Evolutionary conservation across 2,797 vertebrate genomes (phyloP).

Genomic region (Lemur catta): DNA sequence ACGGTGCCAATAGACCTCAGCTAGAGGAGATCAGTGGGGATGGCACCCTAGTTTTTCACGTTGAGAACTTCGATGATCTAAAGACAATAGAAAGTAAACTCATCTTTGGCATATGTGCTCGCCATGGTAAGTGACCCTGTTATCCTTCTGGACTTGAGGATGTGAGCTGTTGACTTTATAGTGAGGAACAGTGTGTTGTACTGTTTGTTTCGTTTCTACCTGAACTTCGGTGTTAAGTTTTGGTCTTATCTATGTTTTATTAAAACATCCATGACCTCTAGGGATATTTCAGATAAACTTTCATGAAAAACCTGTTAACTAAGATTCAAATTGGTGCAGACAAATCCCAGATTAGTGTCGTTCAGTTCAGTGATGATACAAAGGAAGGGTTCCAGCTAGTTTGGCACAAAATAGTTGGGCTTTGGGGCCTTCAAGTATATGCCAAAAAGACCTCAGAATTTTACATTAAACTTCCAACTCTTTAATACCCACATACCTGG

Average conservation of each 20-base stretch:
- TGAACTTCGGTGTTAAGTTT: not conserved
- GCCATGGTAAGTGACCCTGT: slow-evolving; percentile 56
- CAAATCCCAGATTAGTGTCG: slow-evolving; percentile 84
- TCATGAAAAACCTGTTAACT: slow-evolving; percentile 78
- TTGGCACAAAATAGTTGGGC: not conserved
- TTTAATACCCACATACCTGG: not conserved
- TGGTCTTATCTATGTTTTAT: not conserved
- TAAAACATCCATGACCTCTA: not conserved
- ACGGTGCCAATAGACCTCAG: slow-evolving; percentile 78
- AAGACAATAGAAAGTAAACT: slow-evolving; percentile 69
- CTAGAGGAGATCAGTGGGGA: slow-evolving; percentile 79
- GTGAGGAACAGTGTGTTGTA: not conserved
- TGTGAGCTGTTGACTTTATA: not conserved
- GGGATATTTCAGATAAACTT: slow-evolving; percentile 8
- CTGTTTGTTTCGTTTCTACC: not conserved
- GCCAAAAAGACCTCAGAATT: slow-evolving; percentile 1
- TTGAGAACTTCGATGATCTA: slow-evolving; percentile 74
- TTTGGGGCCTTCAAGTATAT: slow-evolving; percentile 6
- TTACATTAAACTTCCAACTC: not conserved
- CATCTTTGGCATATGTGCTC: slow-evolving; percentile 72
- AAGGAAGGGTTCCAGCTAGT: slow-evolving; percentile 77
- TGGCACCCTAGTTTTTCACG: slow-evolving; percentile 60
- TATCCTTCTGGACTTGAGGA: not conserved
- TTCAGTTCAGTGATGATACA: slow-evolving; percentile 86
- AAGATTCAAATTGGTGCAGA: slow-evolving; percentile 82